These are phyloP conservation scores for Nettapus auritus DNA, from an alignment of 2,113 vertebrate genomes.

Conservation along the genomic window DNA sequence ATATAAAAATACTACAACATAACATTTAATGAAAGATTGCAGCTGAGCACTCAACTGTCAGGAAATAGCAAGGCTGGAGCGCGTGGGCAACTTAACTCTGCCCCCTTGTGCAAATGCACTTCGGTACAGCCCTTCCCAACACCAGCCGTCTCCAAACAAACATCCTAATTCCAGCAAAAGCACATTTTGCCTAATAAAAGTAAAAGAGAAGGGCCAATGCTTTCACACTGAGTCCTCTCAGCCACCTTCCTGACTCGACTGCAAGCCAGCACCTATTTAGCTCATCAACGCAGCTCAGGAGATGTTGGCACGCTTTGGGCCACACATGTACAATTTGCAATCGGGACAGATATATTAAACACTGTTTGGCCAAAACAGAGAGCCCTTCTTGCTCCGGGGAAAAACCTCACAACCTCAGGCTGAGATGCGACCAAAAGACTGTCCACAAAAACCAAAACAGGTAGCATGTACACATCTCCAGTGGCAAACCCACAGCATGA, in stretches of 20 bases:
- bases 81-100: conserved; percentile 62
- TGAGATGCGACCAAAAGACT: not conserved
- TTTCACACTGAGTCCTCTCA: not conserved
- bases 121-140: not conserved
- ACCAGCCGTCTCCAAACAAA: not conserved
- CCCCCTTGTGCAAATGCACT: conserved; percentile 49
- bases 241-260: not conserved
- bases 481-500: not conserved
- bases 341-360: not conserved
- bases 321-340: not conserved
- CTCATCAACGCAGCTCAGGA: not conserved
- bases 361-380: conserved; percentile 15
- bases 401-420: not conserved
- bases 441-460: conserved; percentile 31
- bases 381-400: not conserved
- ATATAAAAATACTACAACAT: conserved; percentile 9
- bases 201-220: not conserved
- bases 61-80: conserved; percentile 1
- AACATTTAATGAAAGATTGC: conserved; percentile 39
- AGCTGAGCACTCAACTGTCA: conserved; percentile 36
- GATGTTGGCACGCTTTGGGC: not conserved
- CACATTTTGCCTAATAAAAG: not conserved
- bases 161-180: not conserved
- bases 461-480: conserved; percentile 18
- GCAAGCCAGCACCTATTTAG: not conserved